Conservation (phyloP, 2,888 invertebrate species). For the Drosophila meridionalis region DNA sequence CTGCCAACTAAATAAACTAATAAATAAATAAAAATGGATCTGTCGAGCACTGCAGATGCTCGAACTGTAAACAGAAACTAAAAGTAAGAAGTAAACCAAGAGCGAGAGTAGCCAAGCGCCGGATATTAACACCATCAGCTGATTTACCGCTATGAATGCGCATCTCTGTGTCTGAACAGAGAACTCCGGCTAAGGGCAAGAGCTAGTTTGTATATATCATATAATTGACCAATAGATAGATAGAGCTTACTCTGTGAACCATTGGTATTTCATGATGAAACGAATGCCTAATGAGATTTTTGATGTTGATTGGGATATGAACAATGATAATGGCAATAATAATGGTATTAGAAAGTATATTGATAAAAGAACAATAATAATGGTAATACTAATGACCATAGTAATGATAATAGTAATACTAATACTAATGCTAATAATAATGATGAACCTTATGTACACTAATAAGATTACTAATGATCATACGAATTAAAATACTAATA, state of each 20-base stretch:
- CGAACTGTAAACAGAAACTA: conserved; percentile 10
- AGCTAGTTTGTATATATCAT: background rate
- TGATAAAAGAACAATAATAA: background rate
- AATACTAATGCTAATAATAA: background rate
- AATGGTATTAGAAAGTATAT: background rate
- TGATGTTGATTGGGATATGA: background rate
- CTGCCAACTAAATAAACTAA: conserved; percentile 66
- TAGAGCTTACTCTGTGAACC: background rate
- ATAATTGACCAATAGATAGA: background rate
- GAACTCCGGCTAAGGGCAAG: conserved; percentile 9
- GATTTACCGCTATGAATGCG: background rate
- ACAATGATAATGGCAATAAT: background rate
- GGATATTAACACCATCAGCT: conserved; percentile 26
- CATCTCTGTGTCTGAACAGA: conserved; percentile 8
- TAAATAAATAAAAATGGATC: conserved; percentile 40
- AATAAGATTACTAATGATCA: background rate
- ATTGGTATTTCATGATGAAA: background rate
- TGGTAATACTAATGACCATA: background rate
- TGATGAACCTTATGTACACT: background rate
- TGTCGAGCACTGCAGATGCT: conserved; percentile 39
- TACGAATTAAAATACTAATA: background rate
- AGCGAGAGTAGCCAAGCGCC: conserved; percentile 22
- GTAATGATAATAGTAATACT: background rate
- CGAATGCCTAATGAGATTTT: background rate
- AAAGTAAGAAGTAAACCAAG: conserved; percentile 12